These are phyloP conservation scores for Cheilosia vernalis DNA, from an alignment of 2,888 invertebrate genomes.

Conservation along the genomic window DNA sequence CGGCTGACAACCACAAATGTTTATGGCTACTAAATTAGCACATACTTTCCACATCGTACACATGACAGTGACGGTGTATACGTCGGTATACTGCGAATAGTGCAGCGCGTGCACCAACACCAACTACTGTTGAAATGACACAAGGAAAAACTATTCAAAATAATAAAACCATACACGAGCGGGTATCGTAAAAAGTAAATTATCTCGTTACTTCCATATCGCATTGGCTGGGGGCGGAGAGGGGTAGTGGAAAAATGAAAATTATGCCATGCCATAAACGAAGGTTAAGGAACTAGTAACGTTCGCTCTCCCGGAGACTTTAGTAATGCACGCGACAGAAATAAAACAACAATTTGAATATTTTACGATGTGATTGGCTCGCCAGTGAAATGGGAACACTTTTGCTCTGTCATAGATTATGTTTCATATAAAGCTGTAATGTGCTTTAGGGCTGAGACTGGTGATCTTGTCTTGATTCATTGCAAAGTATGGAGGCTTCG, in stretches of 20 bases:
- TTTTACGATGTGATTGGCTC: conserved; percentile 8
- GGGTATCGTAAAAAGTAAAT: conserved; percentile 51
- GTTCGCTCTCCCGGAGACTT: conserved; percentile 14
- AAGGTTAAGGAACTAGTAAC: conserved; percentile 68
- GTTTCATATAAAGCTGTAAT: no score
- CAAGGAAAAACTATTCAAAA: conserved; percentile 22
- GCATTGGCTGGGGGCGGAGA: no score
- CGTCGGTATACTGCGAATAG: not conserved
- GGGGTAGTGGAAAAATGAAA: conserved; percentile 50
- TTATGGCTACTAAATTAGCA: conserved; percentile 51
- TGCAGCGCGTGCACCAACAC: conserved; percentile 3
- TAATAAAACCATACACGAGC: conserved; percentile 54
- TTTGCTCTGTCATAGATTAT: no score
- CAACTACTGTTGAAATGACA: conserved; percentile 10
- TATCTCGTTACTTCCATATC: not conserved
- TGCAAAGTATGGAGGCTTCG: no score
- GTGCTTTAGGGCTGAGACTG: no score
- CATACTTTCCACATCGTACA: conserved; percentile 17
- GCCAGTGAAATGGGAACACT: no score
- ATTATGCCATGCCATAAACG: conserved; percentile 37
- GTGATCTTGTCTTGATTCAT: no score
- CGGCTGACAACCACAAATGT: conserved; percentile 54
- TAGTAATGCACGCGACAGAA: not conserved
- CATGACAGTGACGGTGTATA: not conserved
- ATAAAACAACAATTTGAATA: not conserved